Evolutionary conservation across 2,113 vertebrate genomes (phyloP).

Genomic region (Tragulus kanchil): DNA sequence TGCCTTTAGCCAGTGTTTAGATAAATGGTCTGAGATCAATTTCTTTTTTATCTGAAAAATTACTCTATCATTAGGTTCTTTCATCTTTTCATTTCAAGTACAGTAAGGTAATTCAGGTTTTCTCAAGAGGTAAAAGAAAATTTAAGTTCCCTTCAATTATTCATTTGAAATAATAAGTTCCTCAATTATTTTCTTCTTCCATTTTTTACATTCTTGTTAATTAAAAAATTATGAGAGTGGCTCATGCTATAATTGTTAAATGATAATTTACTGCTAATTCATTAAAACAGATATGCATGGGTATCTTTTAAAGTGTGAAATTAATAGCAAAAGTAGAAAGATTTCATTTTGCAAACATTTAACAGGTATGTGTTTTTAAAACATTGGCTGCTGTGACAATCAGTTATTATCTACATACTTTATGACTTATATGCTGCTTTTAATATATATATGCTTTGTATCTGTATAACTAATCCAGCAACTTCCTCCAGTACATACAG

Average conservation of each 20-base stretch:
- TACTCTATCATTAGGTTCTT: neutral
- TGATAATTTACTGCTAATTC: neutral
- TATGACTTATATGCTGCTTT: conserved; percentile 63
- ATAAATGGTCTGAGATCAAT: neutral
- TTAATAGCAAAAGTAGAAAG: conserved; percentile 41
- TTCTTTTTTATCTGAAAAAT: conserved; percentile 29
- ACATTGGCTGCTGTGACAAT: conserved; percentile 75
- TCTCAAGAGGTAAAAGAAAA: neutral
- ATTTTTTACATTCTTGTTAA: neutral
- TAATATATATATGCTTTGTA: conserved; percentile 66
- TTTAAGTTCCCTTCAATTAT: no score
- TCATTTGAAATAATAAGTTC: neutral
- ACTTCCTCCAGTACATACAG: neutral
- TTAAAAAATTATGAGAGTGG: neutral
- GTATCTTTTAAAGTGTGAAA: conserved; percentile 1
- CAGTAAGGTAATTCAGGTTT: neutral
- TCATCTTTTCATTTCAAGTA: neutral
- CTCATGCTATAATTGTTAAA: neutral
- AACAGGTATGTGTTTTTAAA: conserved; percentile 74
- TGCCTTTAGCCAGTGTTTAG: conserved; percentile 1
- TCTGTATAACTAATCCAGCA: conserved; percentile 70
- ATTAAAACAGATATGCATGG: neutral
- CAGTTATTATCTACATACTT: conserved; percentile 83
- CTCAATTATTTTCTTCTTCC: neutral
- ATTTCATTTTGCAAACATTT: conserved; percentile 43